phyloP scores from a whole-genome alignment of 2,888 invertebrate species.

The Polydrusus pterygomalis region DNA sequence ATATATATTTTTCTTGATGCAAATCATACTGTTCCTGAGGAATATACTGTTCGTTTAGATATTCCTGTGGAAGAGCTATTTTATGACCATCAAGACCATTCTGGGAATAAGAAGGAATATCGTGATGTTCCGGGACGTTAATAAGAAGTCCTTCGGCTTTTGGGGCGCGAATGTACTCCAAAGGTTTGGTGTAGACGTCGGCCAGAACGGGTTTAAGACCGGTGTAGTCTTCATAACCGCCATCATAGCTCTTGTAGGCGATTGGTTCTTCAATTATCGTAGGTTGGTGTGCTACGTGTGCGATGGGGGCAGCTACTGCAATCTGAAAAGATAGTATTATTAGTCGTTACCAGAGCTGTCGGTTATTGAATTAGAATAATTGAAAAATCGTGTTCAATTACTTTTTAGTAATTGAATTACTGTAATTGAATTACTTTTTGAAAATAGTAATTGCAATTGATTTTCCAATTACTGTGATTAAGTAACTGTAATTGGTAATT shows the following conservation, averaged over 20 bases:
- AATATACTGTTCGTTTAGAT: slow-evolving; percentile 13
- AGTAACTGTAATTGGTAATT: too few relatives aligned
- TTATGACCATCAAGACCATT: slow-evolving; percentile 14
- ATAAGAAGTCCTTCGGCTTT: slow-evolving; percentile 41
- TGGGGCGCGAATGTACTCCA: slow-evolving; percentile 46
- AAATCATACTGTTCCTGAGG: slow-evolving; percentile 26
- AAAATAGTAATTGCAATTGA: too few relatives aligned
- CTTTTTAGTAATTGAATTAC: too few relatives aligned
- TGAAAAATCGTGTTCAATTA: too few relatives aligned
- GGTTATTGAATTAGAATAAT: too few relatives aligned
- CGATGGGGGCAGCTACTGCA: slow-evolving; percentile 42
- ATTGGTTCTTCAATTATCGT: slow-evolving; percentile 42
- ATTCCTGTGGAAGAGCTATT: slow-evolving; percentile 38
- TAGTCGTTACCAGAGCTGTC: too few relatives aligned
- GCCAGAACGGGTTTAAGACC: slow-evolving; percentile 49
- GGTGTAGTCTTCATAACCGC: slow-evolving; percentile 59
- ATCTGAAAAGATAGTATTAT: slow-evolving; percentile 34
- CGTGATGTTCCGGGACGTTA: slow-evolving; percentile 45
- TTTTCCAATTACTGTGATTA: too few relatives aligned
- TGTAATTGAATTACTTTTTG: too few relatives aligned
- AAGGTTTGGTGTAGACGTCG: slow-evolving; percentile 49
- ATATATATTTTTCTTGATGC: slow-evolving; percentile 26
- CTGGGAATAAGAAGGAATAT: slow-evolving; percentile 23
- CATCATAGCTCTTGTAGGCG: slow-evolving; percentile 61
- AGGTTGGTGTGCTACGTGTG: slow-evolving; percentile 39